Evolutionary conservation across 2,113 vertebrate genomes (phyloP).

Genomic region (Paradisaea rubra): DNA sequence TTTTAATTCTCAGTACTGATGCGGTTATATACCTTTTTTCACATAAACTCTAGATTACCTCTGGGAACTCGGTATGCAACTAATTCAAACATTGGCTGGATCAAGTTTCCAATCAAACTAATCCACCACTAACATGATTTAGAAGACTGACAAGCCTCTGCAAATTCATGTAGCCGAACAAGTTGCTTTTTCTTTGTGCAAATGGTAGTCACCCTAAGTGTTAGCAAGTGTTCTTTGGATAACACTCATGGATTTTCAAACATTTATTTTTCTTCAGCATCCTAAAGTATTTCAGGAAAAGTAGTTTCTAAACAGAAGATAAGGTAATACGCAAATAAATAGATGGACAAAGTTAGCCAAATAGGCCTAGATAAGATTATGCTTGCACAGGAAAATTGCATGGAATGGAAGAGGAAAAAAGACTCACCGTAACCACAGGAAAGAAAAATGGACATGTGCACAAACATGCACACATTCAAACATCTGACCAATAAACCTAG

Average conservation of each 20-base stretch:
- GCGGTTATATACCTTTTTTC: background rate
- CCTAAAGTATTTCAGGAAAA: slow-evolving; percentile 28
- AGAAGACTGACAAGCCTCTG: slow-evolving; percentile 41
- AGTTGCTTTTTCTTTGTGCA: background rate
- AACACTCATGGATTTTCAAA: background rate
- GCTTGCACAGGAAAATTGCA: background rate
- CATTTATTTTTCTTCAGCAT: background rate
- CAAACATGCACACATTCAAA: background rate
- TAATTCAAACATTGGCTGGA: slow-evolving; percentile 51
- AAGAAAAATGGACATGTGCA: background rate
- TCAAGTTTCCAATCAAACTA: slow-evolving; percentile 53
- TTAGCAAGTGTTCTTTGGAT: background rate
- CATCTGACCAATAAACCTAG: background rate
- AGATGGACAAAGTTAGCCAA: background rate
- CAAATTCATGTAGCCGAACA: slow-evolving; percentile 19
- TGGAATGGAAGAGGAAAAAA: background rate
- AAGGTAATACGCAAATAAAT: background rate
- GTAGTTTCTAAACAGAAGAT: slow-evolving; percentile 1
- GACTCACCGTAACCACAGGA: background rate
- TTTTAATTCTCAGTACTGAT: slow-evolving; percentile 3
- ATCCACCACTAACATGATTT: slow-evolving; percentile 58
- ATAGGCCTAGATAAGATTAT: background rate
- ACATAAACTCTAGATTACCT: slow-evolving; percentile 53
- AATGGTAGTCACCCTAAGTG: background rate
- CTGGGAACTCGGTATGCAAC: slow-evolving; percentile 11